Evolutionary conservation across 2,113 vertebrate species (phyloP), one percentile per base, ranked within the genome.

Genomic region (Nothocercus nigrocapillus): DNA sequence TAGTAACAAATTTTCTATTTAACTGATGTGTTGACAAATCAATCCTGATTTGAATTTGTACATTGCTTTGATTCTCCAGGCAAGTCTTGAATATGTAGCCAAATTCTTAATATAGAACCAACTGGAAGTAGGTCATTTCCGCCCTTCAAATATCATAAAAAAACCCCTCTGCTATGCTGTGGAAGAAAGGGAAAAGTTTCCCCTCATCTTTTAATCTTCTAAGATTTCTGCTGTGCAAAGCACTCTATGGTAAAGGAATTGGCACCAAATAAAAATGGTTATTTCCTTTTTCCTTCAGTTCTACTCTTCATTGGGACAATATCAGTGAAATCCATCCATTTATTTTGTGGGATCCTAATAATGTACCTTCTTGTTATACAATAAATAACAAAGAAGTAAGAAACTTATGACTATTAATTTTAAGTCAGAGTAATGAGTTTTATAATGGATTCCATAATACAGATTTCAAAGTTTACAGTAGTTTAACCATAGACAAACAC

Each of bases 381-480:
- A 85, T 95, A 87, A 91, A 93, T 95, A 95, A 93, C 34, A 76
- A 66, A 5, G 0, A 85, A 96, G 75, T 84, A 89, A 90, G 85
- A 97, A 94, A 92, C 81, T 90, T 95, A 44, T 0, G 5, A 76
- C 53, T 91, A 89, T 91, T 94, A 77, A 89, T 94, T 97, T 94
- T 93, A 89, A 82, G 95, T 92, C 80, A 95, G 85, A 96, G 86
- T 96, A 93, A 94, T 74, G 89, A 80, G 93, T 86, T 96, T 82
- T 91, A 11, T 91, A 79, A 87, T 85, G 66, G 36, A 82, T 79
- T 96, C 64, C 88, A 80, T 88, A 94, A 91, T 93, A 86, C 58
- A 88, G 83, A 93, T 96, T 96, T 97, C 85, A 97, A 97, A 97
- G 95, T 96, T 95, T 96, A 85, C 94, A 96, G 90, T 86, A 91